Evolutionary conservation across 2,797 vertebrate species (phyloP).

Genomic region (Anas bahamensis): DNA sequence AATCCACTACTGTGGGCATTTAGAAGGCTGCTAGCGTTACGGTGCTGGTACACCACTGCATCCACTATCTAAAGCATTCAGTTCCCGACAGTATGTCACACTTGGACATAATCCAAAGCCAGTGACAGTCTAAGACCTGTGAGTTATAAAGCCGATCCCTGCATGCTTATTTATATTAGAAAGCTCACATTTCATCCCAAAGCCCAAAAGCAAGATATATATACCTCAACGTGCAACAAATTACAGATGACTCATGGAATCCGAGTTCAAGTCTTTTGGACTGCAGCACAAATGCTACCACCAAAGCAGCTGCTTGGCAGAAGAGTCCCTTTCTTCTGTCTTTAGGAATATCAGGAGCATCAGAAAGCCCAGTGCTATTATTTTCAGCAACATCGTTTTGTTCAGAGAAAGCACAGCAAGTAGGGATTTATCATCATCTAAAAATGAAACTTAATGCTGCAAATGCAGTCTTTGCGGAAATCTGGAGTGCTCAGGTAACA

Average conservation of each 20-base stretch:
- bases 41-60: not conserved
- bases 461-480: not conserved
- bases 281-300: not conserved
- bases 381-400: not conserved
- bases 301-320: not conserved
- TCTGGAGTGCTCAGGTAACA: not conserved
- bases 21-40: not conserved
- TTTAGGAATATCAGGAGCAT: not conserved
- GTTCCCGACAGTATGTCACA: conserved; percentile 5
- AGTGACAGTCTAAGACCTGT: conserved; percentile 15
- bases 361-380: not conserved
- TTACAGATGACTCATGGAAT: not conserved
- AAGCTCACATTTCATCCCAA: conserved; percentile 43
- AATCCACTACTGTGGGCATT: not conserved
- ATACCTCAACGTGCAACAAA: conserved; percentile 13
- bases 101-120: conserved; percentile 35
- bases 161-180: conserved; percentile 8
- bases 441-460: not conserved
- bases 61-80: not conserved
- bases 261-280: not conserved
- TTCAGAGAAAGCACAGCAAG: not conserved
- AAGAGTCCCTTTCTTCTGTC: not conserved
- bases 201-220: conserved; percentile 20
- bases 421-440: not conserved
- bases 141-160: conserved; percentile 3